Conservation (phyloP, 2,888 invertebrate species). For the Belgica antarctica region DNA sequence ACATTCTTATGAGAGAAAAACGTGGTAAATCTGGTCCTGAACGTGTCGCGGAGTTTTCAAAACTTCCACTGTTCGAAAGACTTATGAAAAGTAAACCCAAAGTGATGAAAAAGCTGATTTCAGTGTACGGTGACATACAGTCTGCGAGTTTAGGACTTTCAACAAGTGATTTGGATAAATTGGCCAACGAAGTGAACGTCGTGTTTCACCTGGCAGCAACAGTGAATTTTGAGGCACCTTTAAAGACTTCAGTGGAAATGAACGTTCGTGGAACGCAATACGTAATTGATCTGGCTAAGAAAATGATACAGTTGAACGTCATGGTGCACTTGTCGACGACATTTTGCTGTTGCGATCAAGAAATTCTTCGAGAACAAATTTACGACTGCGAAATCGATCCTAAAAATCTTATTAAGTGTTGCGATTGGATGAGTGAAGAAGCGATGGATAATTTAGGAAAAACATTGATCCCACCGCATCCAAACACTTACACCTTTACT, state of each 20-base stretch:
- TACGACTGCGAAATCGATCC: slow-evolving; percentile 71
- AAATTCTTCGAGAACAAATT: slow-evolving; percentile 77
- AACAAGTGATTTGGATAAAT: slow-evolving; percentile 58
- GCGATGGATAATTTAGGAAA: slow-evolving; percentile 67
- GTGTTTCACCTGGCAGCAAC: slow-evolving; percentile 94
- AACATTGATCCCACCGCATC: slow-evolving; percentile 61
- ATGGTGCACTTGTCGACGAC: slow-evolving; percentile 94
- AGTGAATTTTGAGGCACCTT: slow-evolving; percentile 81
- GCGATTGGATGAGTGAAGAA: slow-evolving; percentile 69
- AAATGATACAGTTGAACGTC: slow-evolving; percentile 72
- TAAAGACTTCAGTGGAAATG: slow-evolving; percentile 85
- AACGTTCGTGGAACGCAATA: slow-evolving; percentile 83
- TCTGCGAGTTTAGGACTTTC: slow-evolving; percentile 61
- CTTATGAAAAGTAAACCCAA: slow-evolving; percentile 68
- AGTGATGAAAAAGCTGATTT: slow-evolving; percentile 70
- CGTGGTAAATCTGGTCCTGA: slow-evolving; percentile 63
- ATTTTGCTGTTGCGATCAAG: slow-evolving; percentile 90
- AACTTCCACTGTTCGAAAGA: slow-evolving; percentile 71
- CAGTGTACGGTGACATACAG: slow-evolving; percentile 72
- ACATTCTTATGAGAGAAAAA: slow-evolving; percentile 61
- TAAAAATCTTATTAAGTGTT: slow-evolving; percentile 67
- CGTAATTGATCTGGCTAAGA: slow-evolving; percentile 72
- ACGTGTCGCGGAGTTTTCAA: slow-evolving; percentile 68
- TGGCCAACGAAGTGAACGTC: slow-evolving; percentile 69
- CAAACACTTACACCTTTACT: slow-evolving; percentile 37